phyloP scores from a whole-genome alignment of 2,888 invertebrate genomes.

The Flabesymbios commensalis region DNA sequence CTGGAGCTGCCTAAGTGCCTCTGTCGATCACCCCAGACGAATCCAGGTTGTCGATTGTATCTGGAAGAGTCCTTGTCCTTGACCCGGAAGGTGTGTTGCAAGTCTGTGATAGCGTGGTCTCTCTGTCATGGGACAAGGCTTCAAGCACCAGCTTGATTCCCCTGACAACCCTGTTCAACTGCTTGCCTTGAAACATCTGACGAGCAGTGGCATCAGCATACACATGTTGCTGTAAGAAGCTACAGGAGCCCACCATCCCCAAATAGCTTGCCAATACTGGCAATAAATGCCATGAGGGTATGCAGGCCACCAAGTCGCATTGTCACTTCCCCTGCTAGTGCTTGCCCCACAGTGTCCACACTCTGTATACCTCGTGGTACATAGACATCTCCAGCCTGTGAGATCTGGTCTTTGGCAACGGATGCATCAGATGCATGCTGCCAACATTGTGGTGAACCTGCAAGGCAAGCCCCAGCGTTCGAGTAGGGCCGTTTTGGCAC shows the following conservation, averaged over 20 bases:
- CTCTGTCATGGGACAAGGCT: not conserved
- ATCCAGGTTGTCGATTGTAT: no score
- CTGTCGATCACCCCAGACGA: no score
- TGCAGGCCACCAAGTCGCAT: not conserved
- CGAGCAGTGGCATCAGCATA: not conserved
- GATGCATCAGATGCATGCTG: no score
- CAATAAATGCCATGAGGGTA: slow-evolving; percentile 9
- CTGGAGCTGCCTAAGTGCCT: no score
- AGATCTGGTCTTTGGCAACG: no score
- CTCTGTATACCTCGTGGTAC: no score
- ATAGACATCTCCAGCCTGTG: no score
- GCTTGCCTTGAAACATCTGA: slow-evolving; percentile 5
- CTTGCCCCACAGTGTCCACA: no score
- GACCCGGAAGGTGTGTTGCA: not conserved
- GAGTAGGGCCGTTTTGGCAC: not conserved
- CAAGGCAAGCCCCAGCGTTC: no score
- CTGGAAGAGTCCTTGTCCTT: not conserved
- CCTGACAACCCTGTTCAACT: not conserved
- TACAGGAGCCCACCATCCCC: not conserved
- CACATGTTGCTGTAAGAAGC: not conserved
- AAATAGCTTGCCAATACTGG: not conserved
- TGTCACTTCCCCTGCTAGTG: not conserved
- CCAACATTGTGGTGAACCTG: no score
- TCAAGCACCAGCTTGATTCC: not conserved
- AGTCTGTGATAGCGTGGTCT: no score